These are phyloP conservation scores for Erebia epiphron DNA, from an alignment of 2,888 invertebrate species.

Conservation along the genomic window DNA sequence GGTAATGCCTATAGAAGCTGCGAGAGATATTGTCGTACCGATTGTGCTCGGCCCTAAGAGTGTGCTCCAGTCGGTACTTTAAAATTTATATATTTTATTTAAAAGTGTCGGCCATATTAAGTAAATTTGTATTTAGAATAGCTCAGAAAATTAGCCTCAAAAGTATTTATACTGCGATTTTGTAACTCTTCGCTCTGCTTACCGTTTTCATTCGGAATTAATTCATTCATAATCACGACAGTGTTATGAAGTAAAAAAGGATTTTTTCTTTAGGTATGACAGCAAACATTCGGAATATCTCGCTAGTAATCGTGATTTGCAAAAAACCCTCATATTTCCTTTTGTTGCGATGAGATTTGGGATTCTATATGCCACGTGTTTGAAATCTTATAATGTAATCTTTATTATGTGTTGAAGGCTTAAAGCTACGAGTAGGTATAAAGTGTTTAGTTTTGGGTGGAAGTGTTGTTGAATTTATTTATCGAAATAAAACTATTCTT, in stretches of 20 bases:
- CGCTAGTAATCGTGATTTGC: conserved; percentile 26
- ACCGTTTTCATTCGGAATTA: not conserved
- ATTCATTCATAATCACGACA: not conserved
- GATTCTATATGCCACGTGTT: not conserved
- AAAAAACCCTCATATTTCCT: conserved; percentile 18
- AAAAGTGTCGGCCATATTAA: too few species aligned
- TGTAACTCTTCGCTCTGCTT: too few species aligned
- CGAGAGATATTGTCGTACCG: too few species aligned
- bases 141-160: too few species aligned
- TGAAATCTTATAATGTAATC: not conserved
- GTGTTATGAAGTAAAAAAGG: conserved; percentile 7
- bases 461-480: too few species aligned
- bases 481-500: too few species aligned
- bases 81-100: too few species aligned
- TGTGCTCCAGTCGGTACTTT: too few species aligned
- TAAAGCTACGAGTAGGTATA: not conserved
- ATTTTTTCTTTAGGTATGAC: conserved; percentile 5
- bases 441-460: too few species aligned
- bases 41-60: too few species aligned
- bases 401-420: conserved; percentile 11
- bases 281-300: not conserved
- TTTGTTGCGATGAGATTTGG: conserved; percentile 10
- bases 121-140: too few species aligned
- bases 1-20: too few species aligned
- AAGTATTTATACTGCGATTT: not conserved